These are phyloP conservation scores for Anthoscopus minutus DNA, from an alignment of 2,113 vertebrate genomes.

Conservation along the genomic window DNA sequence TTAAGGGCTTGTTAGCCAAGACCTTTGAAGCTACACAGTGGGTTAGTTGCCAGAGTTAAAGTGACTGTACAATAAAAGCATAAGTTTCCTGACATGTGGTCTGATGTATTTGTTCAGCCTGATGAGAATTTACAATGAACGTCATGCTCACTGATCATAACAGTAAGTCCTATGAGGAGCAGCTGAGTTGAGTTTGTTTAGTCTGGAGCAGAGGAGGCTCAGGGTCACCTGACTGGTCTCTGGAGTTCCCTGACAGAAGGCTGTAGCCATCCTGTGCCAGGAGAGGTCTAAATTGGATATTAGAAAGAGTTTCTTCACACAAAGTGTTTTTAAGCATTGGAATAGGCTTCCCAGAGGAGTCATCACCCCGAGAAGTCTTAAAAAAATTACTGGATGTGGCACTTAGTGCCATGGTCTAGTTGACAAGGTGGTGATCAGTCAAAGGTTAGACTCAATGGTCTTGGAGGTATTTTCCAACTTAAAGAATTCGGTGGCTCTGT, in stretches of 20 bases:
- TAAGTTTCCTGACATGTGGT: fast-evolving
- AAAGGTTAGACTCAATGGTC: neutral
- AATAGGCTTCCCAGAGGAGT: neutral
- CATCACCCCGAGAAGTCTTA: neutral
- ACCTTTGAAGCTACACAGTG: neutral
- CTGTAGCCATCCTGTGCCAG: fast-evolving
- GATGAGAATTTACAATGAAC: neutral
- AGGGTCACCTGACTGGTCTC: neutral
- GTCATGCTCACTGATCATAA: neutral
- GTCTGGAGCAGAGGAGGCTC: neutral
- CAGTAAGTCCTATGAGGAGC: neutral
- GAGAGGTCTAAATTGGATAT: neutral
- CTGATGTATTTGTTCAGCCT: neutral
- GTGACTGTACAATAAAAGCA: neutral
- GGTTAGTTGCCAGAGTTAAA: neutral
- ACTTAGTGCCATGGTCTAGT: no score
- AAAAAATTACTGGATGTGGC: neutral
- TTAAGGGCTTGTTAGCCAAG: neutral
- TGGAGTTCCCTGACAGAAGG: neutral
- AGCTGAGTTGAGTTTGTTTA: neutral
- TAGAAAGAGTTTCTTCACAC: neutral
- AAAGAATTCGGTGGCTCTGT: neutral
- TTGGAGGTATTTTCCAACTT: neutral
- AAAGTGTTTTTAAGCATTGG: neutral
- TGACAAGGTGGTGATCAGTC: neutral